Conservation (phyloP, 2,113 vertebrate genomes). For the Raja brachyura region DNA sequence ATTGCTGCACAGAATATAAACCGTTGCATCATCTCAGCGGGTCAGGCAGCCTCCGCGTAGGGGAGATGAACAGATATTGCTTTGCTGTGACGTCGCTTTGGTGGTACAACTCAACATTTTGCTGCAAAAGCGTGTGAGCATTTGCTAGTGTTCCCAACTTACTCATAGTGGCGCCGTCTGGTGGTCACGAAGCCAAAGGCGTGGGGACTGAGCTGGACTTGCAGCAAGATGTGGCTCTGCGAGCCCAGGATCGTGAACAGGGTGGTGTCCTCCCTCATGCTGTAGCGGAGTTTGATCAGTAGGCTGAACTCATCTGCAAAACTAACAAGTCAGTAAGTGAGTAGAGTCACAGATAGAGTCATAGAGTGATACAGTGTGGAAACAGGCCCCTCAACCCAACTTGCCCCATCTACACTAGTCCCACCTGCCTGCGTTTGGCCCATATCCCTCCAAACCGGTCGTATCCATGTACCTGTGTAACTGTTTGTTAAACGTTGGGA, state of each 20-base stretch:
- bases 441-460: no score
- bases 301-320: constrained; percentile 75
- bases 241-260: constrained; percentile 68
- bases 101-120: not conserved
- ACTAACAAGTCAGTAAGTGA: constrained; percentile 47
- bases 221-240: constrained; percentile 60
- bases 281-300: constrained; percentile 64
- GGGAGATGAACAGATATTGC: no score
- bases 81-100: not conserved
- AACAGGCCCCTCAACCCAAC: no score
- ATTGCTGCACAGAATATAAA: no score
- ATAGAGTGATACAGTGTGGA: no score
- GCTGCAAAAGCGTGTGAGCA: not conserved
- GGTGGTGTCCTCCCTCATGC: constrained; percentile 62
- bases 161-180: constrained; percentile 76
- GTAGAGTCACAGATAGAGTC: no score
- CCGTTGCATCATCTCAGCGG: no score
- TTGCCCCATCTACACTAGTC: no score
- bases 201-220: constrained; percentile 62
- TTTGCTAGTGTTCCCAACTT: constrained; percentile 45
- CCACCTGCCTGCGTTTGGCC: no score
- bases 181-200: constrained; percentile 65
- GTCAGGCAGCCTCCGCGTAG: no score
- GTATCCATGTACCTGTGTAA: no score
- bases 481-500: no score